These are phyloP conservation scores for Germaria angustata DNA, from an alignment of 2,888 invertebrate species.

Conservation along the genomic window DNA sequence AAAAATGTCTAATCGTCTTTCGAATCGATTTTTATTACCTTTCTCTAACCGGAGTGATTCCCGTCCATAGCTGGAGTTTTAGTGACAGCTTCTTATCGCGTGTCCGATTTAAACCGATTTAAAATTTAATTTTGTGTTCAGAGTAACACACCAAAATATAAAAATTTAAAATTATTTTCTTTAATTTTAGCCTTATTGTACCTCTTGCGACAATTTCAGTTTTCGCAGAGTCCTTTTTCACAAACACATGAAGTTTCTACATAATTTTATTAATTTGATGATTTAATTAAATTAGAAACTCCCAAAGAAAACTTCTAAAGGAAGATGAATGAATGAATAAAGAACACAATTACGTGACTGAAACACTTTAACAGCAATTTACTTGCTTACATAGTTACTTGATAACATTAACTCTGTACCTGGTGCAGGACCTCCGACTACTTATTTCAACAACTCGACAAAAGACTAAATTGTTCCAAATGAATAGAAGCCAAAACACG, in stretches of 20 bases:
- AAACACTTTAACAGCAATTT: conserved; percentile 23
- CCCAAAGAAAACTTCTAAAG: not conserved
- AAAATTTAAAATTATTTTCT: too few species aligned
- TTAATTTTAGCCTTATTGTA: too few species aligned
- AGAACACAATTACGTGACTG: conserved; percentile 51
- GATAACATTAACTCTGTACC: not conserved
- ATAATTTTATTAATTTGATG: conserved; percentile 2
- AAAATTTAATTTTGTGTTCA: too few species aligned
- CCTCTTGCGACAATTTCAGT: too few species aligned
- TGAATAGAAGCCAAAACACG: not conserved
- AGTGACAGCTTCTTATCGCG: too few species aligned
- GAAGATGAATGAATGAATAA: not conserved
- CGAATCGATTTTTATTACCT: too few species aligned
- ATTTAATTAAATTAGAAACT: conserved; percentile 22
- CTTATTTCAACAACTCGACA: conserved; percentile 7
- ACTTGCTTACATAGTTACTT: not conserved
- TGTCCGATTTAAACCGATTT: too few species aligned
- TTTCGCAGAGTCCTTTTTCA: too few species aligned
- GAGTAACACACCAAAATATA: too few species aligned
- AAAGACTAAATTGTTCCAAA: not conserved
- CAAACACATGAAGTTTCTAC: not conserved
- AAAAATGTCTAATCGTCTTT: too few species aligned
- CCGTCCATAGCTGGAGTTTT: too few species aligned
- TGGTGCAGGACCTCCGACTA: conserved; percentile 2
- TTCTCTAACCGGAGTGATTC: too few species aligned